Evolutionary conservation across 2,888 invertebrate genomes (phyloP).

Genomic region (Lochmaea crataegi): DNA sequence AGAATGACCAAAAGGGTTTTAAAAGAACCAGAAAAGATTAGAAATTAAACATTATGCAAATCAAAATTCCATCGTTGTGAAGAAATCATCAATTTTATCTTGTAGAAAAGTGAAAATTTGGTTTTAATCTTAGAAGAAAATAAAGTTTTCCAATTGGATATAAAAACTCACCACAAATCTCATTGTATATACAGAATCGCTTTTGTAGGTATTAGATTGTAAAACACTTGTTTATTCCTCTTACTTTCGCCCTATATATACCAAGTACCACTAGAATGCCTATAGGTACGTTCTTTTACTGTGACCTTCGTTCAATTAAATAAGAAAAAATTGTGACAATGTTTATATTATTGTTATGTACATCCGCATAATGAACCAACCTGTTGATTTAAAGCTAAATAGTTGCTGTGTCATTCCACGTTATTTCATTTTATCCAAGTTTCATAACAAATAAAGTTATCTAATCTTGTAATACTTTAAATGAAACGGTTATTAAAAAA

Average conservation of each 20-base stretch:
- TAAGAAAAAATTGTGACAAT: conserved; percentile 9
- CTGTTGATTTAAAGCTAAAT: neutral
- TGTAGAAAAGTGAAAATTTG: too few relatives aligned
- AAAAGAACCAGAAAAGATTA: too few relatives aligned
- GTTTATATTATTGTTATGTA: neutral
- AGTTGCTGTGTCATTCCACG: neutral
- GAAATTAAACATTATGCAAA: too few relatives aligned
- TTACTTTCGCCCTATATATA: conserved; percentile 3
- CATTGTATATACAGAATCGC: neutral
- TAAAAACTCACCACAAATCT: conserved; percentile 10
- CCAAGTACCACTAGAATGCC: neutral
- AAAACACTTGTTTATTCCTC: neutral
- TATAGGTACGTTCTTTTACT: conserved; percentile 3
- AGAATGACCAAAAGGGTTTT: too few relatives aligned
- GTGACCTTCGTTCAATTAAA: conserved; percentile 7
- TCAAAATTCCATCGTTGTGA: too few relatives aligned
- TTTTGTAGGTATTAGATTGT: neutral
- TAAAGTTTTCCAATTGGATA: neutral
- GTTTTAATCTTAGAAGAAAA: too few relatives aligned
- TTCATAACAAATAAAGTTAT: neutral
- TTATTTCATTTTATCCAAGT: neutral
- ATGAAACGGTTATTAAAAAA: too few relatives aligned
- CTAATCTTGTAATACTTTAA: too few relatives aligned
- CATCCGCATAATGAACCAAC: neutral
- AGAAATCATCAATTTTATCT: too few relatives aligned